Evolutionary conservation across 2,888 invertebrate genomes (phyloP).

Genomic region (Argyresthia albistria): DNA sequence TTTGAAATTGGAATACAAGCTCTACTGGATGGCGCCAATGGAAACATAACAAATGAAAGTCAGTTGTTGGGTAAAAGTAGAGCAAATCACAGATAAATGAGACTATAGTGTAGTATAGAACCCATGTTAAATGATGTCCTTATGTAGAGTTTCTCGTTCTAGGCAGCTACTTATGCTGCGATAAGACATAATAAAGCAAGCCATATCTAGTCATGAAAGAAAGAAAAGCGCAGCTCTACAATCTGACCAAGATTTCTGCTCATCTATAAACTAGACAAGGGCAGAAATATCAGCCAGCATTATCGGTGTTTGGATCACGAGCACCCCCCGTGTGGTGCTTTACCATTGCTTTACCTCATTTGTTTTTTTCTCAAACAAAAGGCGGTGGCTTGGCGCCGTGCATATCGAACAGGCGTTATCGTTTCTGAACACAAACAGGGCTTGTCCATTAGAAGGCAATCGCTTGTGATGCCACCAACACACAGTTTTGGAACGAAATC

Average conservation of each 20-base stretch:
- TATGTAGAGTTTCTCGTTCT: background rate
- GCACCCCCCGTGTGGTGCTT: background rate
- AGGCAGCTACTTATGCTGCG: too few species aligned
- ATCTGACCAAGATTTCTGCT: too few species aligned
- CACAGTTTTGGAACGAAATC: constrained; percentile 32
- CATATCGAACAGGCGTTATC: constrained; percentile 65
- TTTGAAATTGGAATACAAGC: constrained; percentile 14
- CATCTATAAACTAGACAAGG: background rate
- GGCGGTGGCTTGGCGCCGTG: constrained; percentile 66
- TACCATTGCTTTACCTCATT: background rate
- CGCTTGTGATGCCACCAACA: constrained; percentile 68
- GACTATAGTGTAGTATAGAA: too few species aligned
- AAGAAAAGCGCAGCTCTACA: too few species aligned
- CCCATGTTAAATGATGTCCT: too few species aligned
- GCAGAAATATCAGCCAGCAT: background rate
- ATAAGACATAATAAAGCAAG: background rate
- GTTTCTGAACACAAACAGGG: constrained; percentile 60
- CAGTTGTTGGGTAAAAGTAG: too few species aligned
- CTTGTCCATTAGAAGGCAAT: constrained; percentile 73
- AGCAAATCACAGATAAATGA: too few species aligned
- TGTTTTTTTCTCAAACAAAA: constrained; percentile 33
- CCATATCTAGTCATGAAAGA: background rate
- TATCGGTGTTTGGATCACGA: background rate
- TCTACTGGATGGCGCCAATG: background rate
- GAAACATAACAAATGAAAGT: background rate